Evolutionary conservation across 1,140 invertebrate genomes (phyloP).

Genomic region (Lethrus apterus): DNA sequence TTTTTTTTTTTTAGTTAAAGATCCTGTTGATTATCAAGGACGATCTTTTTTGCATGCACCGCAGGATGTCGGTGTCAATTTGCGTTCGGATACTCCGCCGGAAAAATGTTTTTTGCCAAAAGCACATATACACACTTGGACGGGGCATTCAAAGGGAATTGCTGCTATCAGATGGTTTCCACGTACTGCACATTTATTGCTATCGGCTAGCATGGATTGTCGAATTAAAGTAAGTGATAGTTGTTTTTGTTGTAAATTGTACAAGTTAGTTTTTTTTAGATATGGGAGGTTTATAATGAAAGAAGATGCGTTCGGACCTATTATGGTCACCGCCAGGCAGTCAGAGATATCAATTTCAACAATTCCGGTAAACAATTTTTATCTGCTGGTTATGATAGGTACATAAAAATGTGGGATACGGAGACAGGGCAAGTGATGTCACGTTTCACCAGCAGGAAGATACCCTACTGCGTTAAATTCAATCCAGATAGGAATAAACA

Average conservation of each 20-base stretch:
- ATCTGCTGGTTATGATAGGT: slow-evolving; percentile 86
- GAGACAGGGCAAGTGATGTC: slow-evolving; percentile 90
- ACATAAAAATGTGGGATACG: slow-evolving; percentile 98
- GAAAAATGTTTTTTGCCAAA: slow-evolving; percentile 97
- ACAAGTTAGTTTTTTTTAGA: slow-evolving; percentile 43
- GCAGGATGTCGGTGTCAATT: slow-evolving; percentile 92
- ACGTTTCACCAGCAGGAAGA: slow-evolving; percentile 90
- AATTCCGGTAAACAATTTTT: slow-evolving; percentile 89
- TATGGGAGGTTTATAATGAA: slow-evolving; percentile 98
- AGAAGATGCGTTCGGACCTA: slow-evolving; percentile 92
- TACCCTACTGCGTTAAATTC: slow-evolving; percentile 97
- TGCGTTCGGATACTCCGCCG: slow-evolving; percentile 85
- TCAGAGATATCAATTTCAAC: slow-evolving; percentile 94
- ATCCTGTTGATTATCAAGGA: slow-evolving; percentile 93
- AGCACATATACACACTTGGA: slow-evolving; percentile 92
- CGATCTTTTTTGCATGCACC: slow-evolving; percentile 90
- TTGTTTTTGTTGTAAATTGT: neutral
- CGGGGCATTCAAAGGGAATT: slow-evolving; percentile 96
- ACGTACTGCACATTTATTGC: slow-evolving; percentile 83
- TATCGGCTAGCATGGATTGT: slow-evolving; percentile 95
- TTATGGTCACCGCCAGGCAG: slow-evolving; percentile 93
- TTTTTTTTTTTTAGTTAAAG: slow-evolving; percentile 66
- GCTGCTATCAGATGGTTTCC: slow-evolving; percentile 95
- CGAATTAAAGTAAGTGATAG: slow-evolving; percentile 71
- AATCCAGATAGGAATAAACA: slow-evolving; percentile 97